A percentile compares a stretch with the other conserved stretches of the same genome.
Conservation (phyloP, 1,140 invertebrate species). For the Rhyzopertha dominica region DNA sequence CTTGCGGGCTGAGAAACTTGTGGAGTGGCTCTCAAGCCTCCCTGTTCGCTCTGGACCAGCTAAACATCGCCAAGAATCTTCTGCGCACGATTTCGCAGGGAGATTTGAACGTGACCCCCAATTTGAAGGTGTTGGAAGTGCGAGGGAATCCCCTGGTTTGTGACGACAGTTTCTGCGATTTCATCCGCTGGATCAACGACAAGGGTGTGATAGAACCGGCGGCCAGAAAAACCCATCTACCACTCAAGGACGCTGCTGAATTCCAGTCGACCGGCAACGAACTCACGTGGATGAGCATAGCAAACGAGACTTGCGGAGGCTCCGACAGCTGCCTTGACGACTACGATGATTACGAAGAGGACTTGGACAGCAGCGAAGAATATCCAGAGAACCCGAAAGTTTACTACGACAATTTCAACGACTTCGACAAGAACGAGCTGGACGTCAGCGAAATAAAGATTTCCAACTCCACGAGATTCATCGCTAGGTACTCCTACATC, state of each 20-base stretch:
- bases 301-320: too few relatives aligned
- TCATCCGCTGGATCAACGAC: conserved; percentile 54
- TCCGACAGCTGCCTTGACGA: conserved; percentile 19
- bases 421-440: conserved; percentile 35
- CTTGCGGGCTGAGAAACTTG: conserved; percentile 56
- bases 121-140: conserved; percentile 58
- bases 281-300: too few relatives aligned
- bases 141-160: conserved; percentile 61
- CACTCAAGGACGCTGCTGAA: too few relatives aligned
- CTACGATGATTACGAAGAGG: conserved; percentile 34
- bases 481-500: conserved; percentile 28
- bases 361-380: conserved; percentile 36
- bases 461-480: too few relatives aligned
- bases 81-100: conserved; percentile 51
- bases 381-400: conserved; percentile 17
- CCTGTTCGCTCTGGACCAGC: conserved; percentile 49
- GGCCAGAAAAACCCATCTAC: too few relatives aligned
- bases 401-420: conserved; percentile 30
- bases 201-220: too few relatives aligned
- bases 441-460: too few relatives aligned
- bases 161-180: conserved; percentile 52
- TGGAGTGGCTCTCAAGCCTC: conserved; percentile 53
- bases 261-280: too few relatives aligned
- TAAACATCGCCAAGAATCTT: conserved; percentile 55
- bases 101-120: conserved; percentile 55